Evolutionary conservation across 2,113 vertebrate species (phyloP), one percentile per base, ranked within the genome.

Genomic region (Cephalopterus ornatus): DNA sequence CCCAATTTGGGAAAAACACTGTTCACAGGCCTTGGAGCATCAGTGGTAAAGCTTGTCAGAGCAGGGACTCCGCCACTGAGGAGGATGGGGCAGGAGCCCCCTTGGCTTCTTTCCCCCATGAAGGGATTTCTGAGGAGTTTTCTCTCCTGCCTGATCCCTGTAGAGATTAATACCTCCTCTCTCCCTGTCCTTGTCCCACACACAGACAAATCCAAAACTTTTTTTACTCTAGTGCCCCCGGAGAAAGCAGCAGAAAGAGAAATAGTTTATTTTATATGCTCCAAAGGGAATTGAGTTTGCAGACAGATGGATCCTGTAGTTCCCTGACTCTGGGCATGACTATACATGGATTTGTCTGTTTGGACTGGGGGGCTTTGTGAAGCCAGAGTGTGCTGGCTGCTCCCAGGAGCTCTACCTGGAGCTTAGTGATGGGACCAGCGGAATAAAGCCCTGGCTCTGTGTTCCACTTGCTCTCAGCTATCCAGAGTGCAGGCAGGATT

Each of bases 1-100:
- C 90, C 95, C 92, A 91, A 72, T 95, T 96, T 96, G 95, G 96
- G 90, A 92, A 96, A 94, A 95, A 92, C 21, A 14, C 78, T 7
- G 62, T 26, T 55, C 93, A 11, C 63, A n/a, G 78, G 33, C 66
- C 67, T 42, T 18, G 15, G 35, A 86, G 85, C 88, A 91, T 77
- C 84, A 7, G 77, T 58, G 78, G 35, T 76, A 39, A 53, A 85
- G 55, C 67, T 85, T 82, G 53, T 63, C 32, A 6, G 55, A 70
- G 71, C 41, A 22, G 47, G 55, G 63, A 63, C 24, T 63, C 58
- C 72, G 68, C 52, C 58, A 21, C 32, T 3, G 0, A 42, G n/a
- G 58, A 87, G 73, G 26, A 76, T 6, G 59, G 47, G 79, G 42
- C 67, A 77, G 39, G 62, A 67, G 63, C 66, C 52, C 56, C 14